phyloP scores from a whole-genome alignment of 2,113 vertebrate genomes.

The Pelusios castaneus region DNA sequence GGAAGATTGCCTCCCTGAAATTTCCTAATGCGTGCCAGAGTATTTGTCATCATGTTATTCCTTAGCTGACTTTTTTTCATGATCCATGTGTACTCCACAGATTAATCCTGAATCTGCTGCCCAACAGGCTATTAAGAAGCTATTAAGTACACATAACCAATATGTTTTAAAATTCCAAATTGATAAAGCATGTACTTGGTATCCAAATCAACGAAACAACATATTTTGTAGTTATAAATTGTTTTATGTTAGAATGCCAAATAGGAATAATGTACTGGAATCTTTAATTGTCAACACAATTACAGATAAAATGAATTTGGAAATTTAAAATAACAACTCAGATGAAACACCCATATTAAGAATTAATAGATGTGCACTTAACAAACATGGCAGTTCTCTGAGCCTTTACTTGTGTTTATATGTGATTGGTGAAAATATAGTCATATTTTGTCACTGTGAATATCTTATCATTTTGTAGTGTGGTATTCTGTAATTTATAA shows the following conservation, averaged over 20 bases:
- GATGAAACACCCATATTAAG: background rate
- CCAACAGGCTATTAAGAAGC: background rate
- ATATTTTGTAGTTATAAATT: background rate
- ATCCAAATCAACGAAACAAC: background rate
- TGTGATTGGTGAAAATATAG: background rate
- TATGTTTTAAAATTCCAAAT: background rate
- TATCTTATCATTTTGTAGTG: background rate
- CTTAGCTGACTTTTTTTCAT: background rate
- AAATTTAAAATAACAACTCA: background rate
- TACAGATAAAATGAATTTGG: background rate
- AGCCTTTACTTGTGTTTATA: fast-evolving
- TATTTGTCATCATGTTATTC: background rate
- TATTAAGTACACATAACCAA: background rate
- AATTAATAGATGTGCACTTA: background rate
- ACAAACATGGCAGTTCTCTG: background rate
- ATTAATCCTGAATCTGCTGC: background rate
- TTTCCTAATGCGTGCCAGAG: background rate
- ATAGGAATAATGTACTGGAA: background rate
- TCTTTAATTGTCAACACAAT: background rate
- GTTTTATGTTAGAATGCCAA: background rate
- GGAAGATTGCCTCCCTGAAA: slow-evolving; percentile 17
- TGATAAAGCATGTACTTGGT: background rate
- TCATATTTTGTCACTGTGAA: background rate
- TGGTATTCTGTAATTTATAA: background rate
- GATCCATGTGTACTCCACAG: background rate